Percentiles rank a stretch among this genome's conserved stretches.
Evolutionary conservation across 2,113 vertebrate species (phyloP).

Genomic region (Lontra canadensis): DNA sequence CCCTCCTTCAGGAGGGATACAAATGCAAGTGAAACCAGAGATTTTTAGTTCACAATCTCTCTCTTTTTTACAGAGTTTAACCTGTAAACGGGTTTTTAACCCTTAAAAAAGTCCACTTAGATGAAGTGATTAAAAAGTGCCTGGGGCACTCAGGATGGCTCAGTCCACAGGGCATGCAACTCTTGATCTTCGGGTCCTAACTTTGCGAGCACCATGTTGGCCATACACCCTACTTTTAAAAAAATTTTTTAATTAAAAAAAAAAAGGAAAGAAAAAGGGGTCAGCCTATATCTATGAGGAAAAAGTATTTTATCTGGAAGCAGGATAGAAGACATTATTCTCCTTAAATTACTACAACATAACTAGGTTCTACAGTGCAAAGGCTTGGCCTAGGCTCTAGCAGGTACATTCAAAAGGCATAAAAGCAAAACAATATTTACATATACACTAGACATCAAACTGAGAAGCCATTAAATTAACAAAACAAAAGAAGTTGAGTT

Average conservation of each 20-base stretch:
- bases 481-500: background rate
- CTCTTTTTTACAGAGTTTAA: background rate
- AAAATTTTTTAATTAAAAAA: background rate
- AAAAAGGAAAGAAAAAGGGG: background rate
- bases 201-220: background rate
- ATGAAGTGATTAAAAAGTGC: background rate
- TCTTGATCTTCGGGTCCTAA: background rate
- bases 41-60: background rate
- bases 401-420: background rate
- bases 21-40: background rate
- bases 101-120: background rate
- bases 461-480: background rate
- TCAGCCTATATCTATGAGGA: background rate
- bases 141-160: background rate
- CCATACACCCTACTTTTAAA: background rate
- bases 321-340: background rate
- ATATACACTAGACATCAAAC: background rate
- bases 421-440: background rate
- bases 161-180: background rate
- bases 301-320: conserved; percentile 13
- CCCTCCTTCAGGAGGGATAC: background rate
- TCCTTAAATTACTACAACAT: background rate
- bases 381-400: background rate
- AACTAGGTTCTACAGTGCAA: background rate
- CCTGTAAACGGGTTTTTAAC: no score